These are phyloP conservation scores for Phengaris arion DNA, from an alignment of 2,888 invertebrate genomes.

Conservation along the genomic window DNA sequence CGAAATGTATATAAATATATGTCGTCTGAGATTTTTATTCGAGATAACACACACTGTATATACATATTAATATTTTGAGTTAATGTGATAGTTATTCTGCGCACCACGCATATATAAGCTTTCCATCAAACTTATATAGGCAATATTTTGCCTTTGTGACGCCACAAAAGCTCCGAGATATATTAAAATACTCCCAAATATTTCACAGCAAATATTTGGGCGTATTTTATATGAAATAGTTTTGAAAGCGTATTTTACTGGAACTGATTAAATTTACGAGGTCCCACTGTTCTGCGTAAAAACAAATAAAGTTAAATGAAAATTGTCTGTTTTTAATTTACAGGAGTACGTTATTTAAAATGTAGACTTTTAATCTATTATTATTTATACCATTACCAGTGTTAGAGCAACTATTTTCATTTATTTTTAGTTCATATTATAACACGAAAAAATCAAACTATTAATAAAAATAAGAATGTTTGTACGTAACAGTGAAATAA, in stretches of 20 bases:
- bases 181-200: constrained; percentile 8
- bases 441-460: too few species aligned
- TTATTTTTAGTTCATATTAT: too few species aligned
- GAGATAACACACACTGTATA: too few species aligned
- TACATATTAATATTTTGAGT: too few species aligned
- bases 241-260: not conserved
- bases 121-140: not conserved
- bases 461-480: too few species aligned
- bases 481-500: too few species aligned
- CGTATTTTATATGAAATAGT: not conserved
- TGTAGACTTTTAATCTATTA: not conserved
- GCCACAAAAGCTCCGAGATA: not conserved
- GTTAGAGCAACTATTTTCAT: too few species aligned
- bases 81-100: too few species aligned
- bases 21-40: too few species aligned
- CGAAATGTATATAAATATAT: too few species aligned
- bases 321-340: not conserved
- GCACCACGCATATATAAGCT: too few species aligned
- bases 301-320: not conserved
- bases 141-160: not conserved
- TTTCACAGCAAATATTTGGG: not conserved
- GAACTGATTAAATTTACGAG: not conserved
- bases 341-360: not conserved
- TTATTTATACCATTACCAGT: too few species aligned
- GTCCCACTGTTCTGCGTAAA: not conserved